phyloP scores from a whole-genome alignment of 2,113 vertebrate species.

The Ranitomeya imitator region DNA sequence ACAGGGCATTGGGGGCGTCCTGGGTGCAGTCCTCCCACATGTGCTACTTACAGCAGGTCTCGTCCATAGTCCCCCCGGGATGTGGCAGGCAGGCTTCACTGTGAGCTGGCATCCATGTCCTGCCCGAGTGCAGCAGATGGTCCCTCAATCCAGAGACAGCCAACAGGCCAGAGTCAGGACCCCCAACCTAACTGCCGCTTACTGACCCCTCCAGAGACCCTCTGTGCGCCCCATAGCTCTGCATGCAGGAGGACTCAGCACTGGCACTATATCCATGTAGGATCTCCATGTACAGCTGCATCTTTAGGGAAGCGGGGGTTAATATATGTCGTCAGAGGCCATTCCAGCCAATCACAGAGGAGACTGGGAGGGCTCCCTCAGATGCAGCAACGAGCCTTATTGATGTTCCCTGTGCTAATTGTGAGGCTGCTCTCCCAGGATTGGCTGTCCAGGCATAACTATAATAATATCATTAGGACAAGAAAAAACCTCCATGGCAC shows the following conservation, averaged over 20 bases:
- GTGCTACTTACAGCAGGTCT: constrained; percentile 66
- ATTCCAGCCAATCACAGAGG: constrained; percentile 72
- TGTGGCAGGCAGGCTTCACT: constrained; percentile 48
- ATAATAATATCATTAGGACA: constrained; percentile 78
- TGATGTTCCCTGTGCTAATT: constrained; percentile 79
- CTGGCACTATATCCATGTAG: constrained; percentile 70
- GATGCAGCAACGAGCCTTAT: constrained; percentile 74
- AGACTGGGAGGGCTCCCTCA: constrained; percentile 70
- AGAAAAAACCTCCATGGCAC: constrained; percentile 61
- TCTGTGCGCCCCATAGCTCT: constrained; percentile 46
- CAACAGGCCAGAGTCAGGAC: background rate
- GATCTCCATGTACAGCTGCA: constrained; percentile 87
- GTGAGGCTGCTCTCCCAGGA: constrained; percentile 73
- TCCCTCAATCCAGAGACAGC: background rate
- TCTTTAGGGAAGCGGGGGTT: constrained; percentile 84
- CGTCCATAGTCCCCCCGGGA: constrained; percentile 63
- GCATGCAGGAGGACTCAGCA: constrained; percentile 57
- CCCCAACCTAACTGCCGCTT: background rate
- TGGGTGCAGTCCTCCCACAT: background rate
- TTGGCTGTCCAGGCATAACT: constrained; percentile 75
- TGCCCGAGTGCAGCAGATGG: constrained; percentile 3
- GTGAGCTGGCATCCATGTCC: constrained; percentile 31
- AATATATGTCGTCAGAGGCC: constrained; percentile 88
- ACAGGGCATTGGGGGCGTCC: background rate
- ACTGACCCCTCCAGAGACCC: constrained; percentile 38